phyloP scores from a whole-genome alignment of 1,140 invertebrate species.

The Adoxophyes honmai region DNA sequence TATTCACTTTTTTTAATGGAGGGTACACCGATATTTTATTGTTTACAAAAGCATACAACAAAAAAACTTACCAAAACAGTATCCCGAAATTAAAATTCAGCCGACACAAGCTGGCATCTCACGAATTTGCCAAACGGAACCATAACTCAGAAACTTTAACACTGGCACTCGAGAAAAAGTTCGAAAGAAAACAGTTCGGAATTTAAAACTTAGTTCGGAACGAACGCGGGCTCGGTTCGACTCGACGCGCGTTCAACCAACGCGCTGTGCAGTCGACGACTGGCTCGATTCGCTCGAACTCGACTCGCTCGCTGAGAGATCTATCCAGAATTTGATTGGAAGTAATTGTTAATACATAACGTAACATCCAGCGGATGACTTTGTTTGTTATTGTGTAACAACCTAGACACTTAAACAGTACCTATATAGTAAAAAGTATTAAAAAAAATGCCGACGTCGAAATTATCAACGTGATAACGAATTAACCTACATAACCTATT shows the following conservation, averaged over 20 bases:
- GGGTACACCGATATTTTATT: too few species aligned
- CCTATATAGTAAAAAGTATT: too few species aligned
- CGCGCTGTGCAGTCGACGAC: slow-evolving; percentile 31
- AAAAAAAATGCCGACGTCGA: too few species aligned
- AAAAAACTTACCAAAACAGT: slow-evolving; percentile 21
- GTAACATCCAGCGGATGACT: too few species aligned
- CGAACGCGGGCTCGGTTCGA: slow-evolving; percentile 30
- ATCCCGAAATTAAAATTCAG: slow-evolving; percentile 13
- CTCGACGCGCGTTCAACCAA: slow-evolving; percentile 25
- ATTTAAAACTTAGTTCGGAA: slow-evolving; percentile 23
- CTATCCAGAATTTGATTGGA: too few species aligned
- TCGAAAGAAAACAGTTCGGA: slow-evolving; percentile 19
- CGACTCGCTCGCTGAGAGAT: neutral
- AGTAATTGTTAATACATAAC: too few species aligned
- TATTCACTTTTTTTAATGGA: too few species aligned
- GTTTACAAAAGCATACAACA: neutral
- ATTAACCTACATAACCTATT: neutral
- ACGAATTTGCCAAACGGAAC: slow-evolving; percentile 20
- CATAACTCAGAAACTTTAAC: slow-evolving; percentile 23
- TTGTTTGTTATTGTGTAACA: too few species aligned
- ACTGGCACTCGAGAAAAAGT: slow-evolving; percentile 21
- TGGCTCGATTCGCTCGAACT: slow-evolving; percentile 19
- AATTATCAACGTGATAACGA: too few species aligned
- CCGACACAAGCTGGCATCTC: slow-evolving; percentile 15
- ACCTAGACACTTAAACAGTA: too few species aligned